These are phyloP conservation scores for Tokudaia muenninki DNA, from an alignment of 2,797 vertebrate genomes.

Conservation along the genomic window DNA sequence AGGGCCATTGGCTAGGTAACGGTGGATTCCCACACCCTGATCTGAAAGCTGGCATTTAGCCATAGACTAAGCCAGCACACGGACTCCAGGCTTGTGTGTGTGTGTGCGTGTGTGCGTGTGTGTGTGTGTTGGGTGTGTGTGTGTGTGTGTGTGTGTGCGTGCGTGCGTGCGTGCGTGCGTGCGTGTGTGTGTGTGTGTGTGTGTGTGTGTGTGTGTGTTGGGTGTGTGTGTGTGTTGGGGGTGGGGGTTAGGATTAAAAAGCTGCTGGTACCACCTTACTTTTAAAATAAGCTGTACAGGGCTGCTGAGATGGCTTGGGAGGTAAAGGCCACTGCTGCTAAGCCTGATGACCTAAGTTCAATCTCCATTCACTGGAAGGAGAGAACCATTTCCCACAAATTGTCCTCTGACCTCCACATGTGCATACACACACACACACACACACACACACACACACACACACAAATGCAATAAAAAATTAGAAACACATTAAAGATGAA, in stretches of 20 bases:
- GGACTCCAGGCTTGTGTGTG: not conserved
- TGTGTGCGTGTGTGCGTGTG: too few relatives aligned
- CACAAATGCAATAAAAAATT: not conserved
- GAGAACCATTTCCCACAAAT: not conserved
- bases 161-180: too few relatives aligned
- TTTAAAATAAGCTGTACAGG: not conserved
- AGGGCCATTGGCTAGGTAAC: not conserved
- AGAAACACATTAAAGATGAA: not conserved
- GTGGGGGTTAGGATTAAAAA: not conserved
- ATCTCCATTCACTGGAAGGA: not conserved
- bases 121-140: not conserved
- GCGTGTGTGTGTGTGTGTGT: not conserved
- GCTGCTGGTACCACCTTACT: not conserved
- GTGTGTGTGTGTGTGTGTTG: too few relatives aligned
- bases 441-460: not conserved
- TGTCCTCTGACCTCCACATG: not conserved
- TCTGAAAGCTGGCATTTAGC: not conserved
- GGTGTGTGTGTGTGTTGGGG: not conserved
- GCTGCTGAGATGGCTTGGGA: not conserved
- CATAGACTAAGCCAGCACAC: not conserved
- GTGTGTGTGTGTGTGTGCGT: not conserved
- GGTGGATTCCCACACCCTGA: not conserved
- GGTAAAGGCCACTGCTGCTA: not conserved
- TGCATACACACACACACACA: too few relatives aligned
- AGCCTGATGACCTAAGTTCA: not conserved